Conservation (phyloP, 2,888 invertebrate genomes). For the Neoascia interrupta region DNA sequence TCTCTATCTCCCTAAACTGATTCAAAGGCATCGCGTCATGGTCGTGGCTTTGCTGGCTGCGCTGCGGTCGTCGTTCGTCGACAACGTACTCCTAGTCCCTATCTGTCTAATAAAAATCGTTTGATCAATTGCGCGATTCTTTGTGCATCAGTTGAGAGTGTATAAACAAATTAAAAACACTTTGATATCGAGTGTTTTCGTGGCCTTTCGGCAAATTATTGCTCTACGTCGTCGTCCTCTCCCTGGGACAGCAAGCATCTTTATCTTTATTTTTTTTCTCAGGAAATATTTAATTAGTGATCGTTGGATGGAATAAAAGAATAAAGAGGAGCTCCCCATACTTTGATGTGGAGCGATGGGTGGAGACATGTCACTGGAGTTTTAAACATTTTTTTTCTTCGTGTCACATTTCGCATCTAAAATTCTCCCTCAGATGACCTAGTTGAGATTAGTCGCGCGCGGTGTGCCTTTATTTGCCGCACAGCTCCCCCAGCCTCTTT, state of each 20-base stretch:
- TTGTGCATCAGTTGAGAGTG: constrained; percentile 60
- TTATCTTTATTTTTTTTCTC: neutral
- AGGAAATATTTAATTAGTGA: constrained; percentile 52
- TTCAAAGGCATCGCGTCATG: constrained; percentile 47
- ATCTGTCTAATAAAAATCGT: constrained; percentile 62
- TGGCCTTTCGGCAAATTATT: constrained; percentile 60
- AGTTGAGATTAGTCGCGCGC: constrained; percentile 48
- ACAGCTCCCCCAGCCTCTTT: constrained; percentile 3
- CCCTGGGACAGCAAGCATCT: neutral
- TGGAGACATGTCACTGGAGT: constrained; percentile 5
- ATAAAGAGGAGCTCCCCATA: constrained; percentile 16
- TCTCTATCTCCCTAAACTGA: constrained; percentile 60
- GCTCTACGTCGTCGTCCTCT: constrained; percentile 5
- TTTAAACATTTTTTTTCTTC: constrained; percentile 16
- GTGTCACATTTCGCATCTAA: neutral
- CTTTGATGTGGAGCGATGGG: constrained; percentile 27
- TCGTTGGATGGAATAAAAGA: constrained; percentile 14
- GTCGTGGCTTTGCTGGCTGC: neutral
- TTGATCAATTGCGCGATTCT: constrained; percentile 68
- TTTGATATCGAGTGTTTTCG: constrained; percentile 66
- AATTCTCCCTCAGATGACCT: constrained; percentile 33
- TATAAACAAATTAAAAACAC: constrained; percentile 68
- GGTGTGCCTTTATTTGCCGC: constrained; percentile 25
- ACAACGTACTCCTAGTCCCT: too few relatives aligned
- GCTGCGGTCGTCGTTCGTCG: constrained; percentile 31